Conservation (phyloP, 2,888 invertebrate species). For the Mesoligia furuncula region DNA sequence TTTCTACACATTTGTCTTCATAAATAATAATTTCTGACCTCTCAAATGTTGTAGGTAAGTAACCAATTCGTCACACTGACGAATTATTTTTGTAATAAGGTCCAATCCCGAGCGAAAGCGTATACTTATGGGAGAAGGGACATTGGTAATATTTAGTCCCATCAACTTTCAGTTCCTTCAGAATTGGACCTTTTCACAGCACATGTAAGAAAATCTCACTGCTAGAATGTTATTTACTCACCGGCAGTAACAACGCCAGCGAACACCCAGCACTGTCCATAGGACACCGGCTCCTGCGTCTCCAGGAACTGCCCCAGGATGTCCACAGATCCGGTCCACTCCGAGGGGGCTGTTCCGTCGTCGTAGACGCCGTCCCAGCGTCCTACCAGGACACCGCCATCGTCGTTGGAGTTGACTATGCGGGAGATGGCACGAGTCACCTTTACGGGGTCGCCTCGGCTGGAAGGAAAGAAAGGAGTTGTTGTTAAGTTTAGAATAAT, state of each 20-base stretch:
- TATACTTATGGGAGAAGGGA: too few relatives aligned
- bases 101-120: too few relatives aligned
- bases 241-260: constrained; percentile 95
- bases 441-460: constrained; percentile 93
- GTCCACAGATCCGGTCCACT: constrained; percentile 95
- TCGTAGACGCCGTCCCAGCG: constrained; percentile 94
- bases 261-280: constrained; percentile 97
- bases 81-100: too few relatives aligned
- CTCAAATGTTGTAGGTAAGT: too few relatives aligned
- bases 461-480: constrained; percentile 54
- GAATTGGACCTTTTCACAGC: background rate
- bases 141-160: too few relatives aligned
- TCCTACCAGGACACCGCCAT: constrained; percentile 93
- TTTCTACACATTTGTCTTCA: too few relatives aligned
- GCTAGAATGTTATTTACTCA: constrained; percentile 68
- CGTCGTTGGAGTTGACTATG: constrained; percentile 94
- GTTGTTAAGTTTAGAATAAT: background rate
- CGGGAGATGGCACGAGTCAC: constrained; percentile 93
- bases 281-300: constrained; percentile 92
- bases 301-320: constrained; percentile 93
- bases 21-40: too few relatives aligned
- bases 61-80: too few relatives aligned
- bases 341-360: constrained; percentile 94
- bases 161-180: too few relatives aligned
- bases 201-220: background rate